These are phyloP conservation scores for Orthosia gothica DNA, from an alignment of 2,888 invertebrate genomes.

Conservation along the genomic window DNA sequence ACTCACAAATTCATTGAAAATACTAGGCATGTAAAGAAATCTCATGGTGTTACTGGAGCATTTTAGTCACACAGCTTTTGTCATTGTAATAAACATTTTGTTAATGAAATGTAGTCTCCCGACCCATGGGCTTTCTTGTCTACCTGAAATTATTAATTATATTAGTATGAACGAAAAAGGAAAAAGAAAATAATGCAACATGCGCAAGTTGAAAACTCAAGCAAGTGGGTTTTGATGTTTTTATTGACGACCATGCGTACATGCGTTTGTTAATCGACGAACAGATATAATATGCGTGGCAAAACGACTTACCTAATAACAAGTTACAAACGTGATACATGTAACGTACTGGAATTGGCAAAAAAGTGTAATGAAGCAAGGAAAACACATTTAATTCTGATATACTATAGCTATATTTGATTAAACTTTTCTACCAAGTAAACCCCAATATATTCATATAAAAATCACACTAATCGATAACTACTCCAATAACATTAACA, in stretches of 20 bases:
- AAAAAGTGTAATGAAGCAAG: constrained; percentile 71
- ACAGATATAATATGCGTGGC: constrained; percentile 62
- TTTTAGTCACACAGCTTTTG: constrained; percentile 85
- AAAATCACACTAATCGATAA: constrained; percentile 90
- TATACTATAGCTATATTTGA: constrained; percentile 88
- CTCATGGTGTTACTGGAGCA: constrained; percentile 80
- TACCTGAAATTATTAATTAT: constrained; percentile 91
- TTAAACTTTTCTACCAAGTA: constrained; percentile 91
- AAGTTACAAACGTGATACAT: constrained; percentile 61
- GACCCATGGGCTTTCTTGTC: constrained; percentile 90
- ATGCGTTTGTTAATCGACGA: constrained; percentile 79
- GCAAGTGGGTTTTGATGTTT: constrained; percentile 73
- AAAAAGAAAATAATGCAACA: constrained; percentile 79
- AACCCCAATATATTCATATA: constrained; percentile 92
- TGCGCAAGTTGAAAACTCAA: constrained; percentile 80
- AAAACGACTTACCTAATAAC: constrained; percentile 82
- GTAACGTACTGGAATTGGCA: constrained; percentile 55
- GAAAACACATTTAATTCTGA: constrained; percentile 78
- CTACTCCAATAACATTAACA: constrained; percentile 91
- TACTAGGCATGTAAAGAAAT: constrained; percentile 73
- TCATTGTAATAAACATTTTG: constrained; percentile 80
- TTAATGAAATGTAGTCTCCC: constrained; percentile 90
- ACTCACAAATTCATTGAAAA: constrained; percentile 67
- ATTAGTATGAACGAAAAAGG: constrained; percentile 90
- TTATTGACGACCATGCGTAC: constrained; percentile 79